A percentile compares a stretch with the other conserved stretches of the same genome.
Evolutionary conservation across 2,113 vertebrate genomes (phyloP).

Genomic region (Elgaria multicarinata): DNA sequence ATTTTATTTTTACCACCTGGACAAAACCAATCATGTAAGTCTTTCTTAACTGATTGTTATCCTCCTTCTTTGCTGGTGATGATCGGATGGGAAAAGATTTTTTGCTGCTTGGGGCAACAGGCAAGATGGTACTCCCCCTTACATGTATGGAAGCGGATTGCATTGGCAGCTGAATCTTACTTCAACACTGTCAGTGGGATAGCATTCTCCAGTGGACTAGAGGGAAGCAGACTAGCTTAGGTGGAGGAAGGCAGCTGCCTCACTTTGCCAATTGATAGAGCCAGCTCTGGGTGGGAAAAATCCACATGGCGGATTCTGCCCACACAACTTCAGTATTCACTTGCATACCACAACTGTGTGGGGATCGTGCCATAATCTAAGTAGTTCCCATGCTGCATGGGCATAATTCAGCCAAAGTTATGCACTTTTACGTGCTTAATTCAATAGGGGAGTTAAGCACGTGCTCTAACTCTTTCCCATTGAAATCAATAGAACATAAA

Average conservation of each 20-base stretch:
- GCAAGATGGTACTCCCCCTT: too few relatives aligned
- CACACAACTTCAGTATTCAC: background rate
- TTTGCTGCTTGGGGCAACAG: too few relatives aligned
- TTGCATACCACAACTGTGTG: background rate
- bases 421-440: background rate
- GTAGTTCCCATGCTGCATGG: background rate
- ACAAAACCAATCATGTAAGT: background rate
- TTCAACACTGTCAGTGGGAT: background rate
- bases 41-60: background rate
- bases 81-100: background rate
- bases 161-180: too few relatives aligned
- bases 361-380: background rate
- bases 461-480: too few relatives aligned
- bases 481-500: background rate
- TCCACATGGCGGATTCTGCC: background rate
- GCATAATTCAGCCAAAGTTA: background rate
- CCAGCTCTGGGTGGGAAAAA: background rate
- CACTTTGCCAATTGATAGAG: background rate
- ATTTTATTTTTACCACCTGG: background rate
- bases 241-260: background rate
- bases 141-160: too few relatives aligned
- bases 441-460: background rate
- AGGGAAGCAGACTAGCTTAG: background rate
- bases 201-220: background rate
- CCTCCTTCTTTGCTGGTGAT: background rate